Conservation (phyloP, 2,888 invertebrate species). For the Drosophila picticornis region DNA sequence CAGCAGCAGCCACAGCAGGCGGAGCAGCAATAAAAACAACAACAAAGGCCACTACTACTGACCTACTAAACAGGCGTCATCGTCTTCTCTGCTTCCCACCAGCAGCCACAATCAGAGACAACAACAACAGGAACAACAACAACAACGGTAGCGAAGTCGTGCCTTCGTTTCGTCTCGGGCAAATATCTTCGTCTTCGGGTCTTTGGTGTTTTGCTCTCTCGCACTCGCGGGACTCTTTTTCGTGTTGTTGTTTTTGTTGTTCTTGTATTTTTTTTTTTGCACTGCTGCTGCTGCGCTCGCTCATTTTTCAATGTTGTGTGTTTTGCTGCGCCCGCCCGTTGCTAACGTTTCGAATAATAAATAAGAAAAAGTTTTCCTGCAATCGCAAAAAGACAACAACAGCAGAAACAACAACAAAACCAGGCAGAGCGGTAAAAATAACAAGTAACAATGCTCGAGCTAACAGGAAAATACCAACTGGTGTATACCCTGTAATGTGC, state of each 20-base stretch:
- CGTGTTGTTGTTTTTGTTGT: conserved; percentile 33
- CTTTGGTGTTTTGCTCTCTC: conserved; percentile 45
- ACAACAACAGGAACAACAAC: conserved; percentile 15
- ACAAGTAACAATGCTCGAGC: conserved; percentile 33
- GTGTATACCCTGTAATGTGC: conserved; percentile 3
- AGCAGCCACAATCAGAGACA: conserved; percentile 33
- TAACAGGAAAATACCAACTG: neutral
- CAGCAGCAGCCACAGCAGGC: conserved; percentile 11
- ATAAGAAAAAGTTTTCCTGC: conserved; percentile 84
- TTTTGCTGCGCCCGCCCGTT: conserved; percentile 54
- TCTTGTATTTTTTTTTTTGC: conserved; percentile 32
- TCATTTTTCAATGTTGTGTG: conserved; percentile 74
- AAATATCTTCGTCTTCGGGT: conserved; percentile 54
- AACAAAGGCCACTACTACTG: conserved; percentile 81
- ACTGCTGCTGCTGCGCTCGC: conserved; percentile 39
- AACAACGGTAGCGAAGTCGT: conserved; percentile 41
- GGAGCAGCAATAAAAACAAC: conserved; percentile 25
- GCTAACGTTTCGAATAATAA: conserved; percentile 80
- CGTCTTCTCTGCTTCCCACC: conserved; percentile 46
- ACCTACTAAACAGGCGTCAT: conserved; percentile 81
- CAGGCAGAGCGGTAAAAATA: conserved; percentile 57
- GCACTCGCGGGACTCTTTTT: conserved; percentile 59
- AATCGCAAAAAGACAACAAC: conserved; percentile 50
- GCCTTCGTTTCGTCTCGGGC: conserved; percentile 57
- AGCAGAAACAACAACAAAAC: conserved; percentile 18